These are phyloP conservation scores for Agriopis aurantiaria DNA, from an alignment of 2,888 invertebrate genomes.

Conservation along the genomic window DNA sequence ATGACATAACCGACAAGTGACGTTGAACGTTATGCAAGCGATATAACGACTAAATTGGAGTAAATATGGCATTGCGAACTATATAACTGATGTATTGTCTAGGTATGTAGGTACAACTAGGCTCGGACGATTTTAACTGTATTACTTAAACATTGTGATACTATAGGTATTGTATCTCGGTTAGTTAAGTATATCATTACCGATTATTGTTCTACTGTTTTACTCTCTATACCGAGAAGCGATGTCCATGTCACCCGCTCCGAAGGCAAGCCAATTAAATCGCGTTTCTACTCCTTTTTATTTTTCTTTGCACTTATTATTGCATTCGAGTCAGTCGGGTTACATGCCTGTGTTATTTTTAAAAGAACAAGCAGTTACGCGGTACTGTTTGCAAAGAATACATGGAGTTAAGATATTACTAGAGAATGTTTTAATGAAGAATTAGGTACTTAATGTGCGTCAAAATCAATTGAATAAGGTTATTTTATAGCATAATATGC, in stretches of 20 bases:
- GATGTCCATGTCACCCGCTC: slow-evolving; percentile 48
- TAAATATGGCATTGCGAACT: no score
- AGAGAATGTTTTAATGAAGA: background rate
- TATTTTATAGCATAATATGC: no score
- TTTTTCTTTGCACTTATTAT: slow-evolving; percentile 64
- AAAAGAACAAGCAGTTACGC: slow-evolving; percentile 43
- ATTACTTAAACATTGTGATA: no score
- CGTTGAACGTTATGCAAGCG: no score
- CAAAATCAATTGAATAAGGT: no score
- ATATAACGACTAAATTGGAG: no score
- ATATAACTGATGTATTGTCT: no score
- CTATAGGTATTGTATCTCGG: no score
- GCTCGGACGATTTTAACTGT: no score
- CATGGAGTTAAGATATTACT: background rate
- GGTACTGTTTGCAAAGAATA: background rate
- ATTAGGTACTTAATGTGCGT: background rate
- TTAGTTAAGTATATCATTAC: background rate
- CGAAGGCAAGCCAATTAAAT: slow-evolving; percentile 69
- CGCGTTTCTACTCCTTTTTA: slow-evolving; percentile 57
- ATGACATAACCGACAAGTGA: no score
- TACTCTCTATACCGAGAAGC: slow-evolving; percentile 37
- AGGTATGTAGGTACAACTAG: no score
- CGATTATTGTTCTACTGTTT: slow-evolving; percentile 8
- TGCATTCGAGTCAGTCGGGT: slow-evolving; percentile 55
- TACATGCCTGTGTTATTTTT: slow-evolving; percentile 52